Base-by-base conservation (phyloP, 2,888 invertebrate genomes). In the Orthonychiurus folsomi region DNA sequence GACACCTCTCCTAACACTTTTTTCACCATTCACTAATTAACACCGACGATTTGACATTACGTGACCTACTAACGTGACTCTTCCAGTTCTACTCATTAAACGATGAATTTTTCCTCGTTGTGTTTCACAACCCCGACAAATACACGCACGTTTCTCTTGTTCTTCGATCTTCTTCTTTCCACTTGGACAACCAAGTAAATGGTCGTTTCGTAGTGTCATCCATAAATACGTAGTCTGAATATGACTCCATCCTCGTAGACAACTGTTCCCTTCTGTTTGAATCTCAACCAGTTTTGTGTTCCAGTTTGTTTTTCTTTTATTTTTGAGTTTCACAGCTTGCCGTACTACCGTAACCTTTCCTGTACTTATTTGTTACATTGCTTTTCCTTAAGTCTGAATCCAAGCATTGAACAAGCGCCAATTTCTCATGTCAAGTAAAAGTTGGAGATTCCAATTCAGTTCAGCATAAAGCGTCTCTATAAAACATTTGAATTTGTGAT, bases 1-100 rank as follows among this genome's bases (percentile, higher is more conserved):
- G 61, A 37, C 37, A 37, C 37, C 37, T 67, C 63, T 62, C 69
- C 67, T 69, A 61, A 62, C 69, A 68, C 67, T 61, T 37, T 63
- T 60, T 62, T 52, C 48, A 20, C 61, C 25, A 56, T 25, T 56
- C 56, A 56, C 27, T 27, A n/a, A 12, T 25, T 18, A 27, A 5
- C 18, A 23, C 25, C 3, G 18, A 24, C 56, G 24, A 23, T 23
- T 24, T 23, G 9, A 55, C 37, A 37, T 37, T 9, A 37, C 37
- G 37, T 37, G 5, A 37, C 37, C 5, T 37, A 37, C n/a, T n/a
- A n/a, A n/a, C n/a, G n/a, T n/a, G n/a, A n/a, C n/a, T n/a, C n/a
- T n/a, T n/a, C n/a, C n/a, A n/a, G n/a, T n/a, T n/a, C n/a, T n/a
- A n/a, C n/a, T n/a, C n/a, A n/a, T n/a, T n/a, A n/a, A n/a, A n/a